Percentiles rank a stretch among this genome's conserved stretches.
Conservation (phyloP, 2,888 invertebrate species). For the Drosophila ezoana region DNA sequence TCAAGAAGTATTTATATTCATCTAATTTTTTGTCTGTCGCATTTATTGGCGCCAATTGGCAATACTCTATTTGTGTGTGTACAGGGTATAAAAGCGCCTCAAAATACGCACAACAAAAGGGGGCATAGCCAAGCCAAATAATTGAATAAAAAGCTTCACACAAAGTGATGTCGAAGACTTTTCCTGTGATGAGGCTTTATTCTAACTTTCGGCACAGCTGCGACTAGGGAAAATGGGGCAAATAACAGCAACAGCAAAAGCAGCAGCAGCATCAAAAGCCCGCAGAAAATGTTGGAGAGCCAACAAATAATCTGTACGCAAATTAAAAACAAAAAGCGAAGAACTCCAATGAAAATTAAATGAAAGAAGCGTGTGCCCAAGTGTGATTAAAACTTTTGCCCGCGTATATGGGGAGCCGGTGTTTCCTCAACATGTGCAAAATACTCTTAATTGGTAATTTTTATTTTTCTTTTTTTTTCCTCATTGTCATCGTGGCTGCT, state of each 20-base stretch:
- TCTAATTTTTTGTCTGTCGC: too few species aligned
- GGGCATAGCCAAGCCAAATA: conserved; percentile 33
- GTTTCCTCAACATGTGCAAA: conserved; percentile 42
- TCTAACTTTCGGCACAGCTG: conserved; percentile 70
- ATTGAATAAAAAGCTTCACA: conserved; percentile 57
- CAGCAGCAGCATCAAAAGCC: conserved; percentile 40
- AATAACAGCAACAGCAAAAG: background rate
- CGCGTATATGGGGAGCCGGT: background rate
- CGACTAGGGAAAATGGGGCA: conserved; percentile 12
- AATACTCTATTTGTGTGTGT: background rate
- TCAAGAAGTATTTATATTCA: background rate
- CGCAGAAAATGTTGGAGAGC: conserved; percentile 46
- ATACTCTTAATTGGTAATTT: conserved; percentile 58
- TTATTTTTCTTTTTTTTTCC: conserved; percentile 10
- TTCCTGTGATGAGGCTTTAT: conserved; percentile 55
- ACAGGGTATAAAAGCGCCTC: conserved; percentile 19
- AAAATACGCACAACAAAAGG: conserved; percentile 27
- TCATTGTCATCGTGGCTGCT: conserved; percentile 49
- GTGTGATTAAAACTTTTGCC: conserved; percentile 78
- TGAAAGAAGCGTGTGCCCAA: conserved; percentile 69
- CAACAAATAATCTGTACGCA: conserved; percentile 74
- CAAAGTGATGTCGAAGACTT: conserved; percentile 66
- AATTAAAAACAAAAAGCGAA: conserved; percentile 67
- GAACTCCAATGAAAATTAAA: conserved; percentile 65
- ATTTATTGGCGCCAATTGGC: background rate